Evolutionary conservation across 2,888 invertebrate genomes (phyloP).

Genomic region (Prosopocoilus inquinatus): DNA sequence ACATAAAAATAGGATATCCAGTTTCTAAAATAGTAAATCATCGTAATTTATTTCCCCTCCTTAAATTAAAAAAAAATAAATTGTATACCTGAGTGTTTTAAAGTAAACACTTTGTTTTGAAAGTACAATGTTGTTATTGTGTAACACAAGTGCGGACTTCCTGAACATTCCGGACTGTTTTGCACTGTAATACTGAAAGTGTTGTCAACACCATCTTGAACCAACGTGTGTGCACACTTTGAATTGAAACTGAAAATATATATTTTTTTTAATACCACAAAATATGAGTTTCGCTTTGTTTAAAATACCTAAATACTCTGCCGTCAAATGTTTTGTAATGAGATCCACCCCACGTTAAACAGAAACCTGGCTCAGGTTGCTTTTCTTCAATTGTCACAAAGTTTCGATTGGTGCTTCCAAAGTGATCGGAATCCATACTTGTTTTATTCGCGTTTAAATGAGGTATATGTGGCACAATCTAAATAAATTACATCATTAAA

Average conservation of each 20-base stretch:
- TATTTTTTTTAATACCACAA: background rate
- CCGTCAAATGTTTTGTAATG: conserved; percentile 88
- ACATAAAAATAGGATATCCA: conserved; percentile 35
- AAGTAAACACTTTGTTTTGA: conserved; percentile 67
- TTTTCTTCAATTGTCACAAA: conserved; percentile 31
- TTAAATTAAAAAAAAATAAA: background rate
- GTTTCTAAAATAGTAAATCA: conserved; percentile 26
- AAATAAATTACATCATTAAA: background rate
- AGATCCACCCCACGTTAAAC: conserved; percentile 76
- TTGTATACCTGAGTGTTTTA: conserved; percentile 53
- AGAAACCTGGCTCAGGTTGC: conserved; percentile 64
- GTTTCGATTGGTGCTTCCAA: no score
- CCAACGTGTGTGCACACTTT: conserved; percentile 71
- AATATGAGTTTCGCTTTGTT: background rate
- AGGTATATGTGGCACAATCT: no score
- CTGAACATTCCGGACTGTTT: conserved; percentile 54
- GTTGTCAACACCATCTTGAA: conserved; percentile 68
- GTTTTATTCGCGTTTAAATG: no score
- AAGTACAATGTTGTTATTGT: conserved; percentile 63
- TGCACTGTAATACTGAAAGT: conserved; percentile 67
- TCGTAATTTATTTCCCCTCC: background rate
- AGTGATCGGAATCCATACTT: no score
- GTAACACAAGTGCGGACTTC: conserved; percentile 52
- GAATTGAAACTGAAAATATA: conserved; percentile 66
- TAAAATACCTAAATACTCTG: conserved; percentile 63